Percentiles rank a stretch among this genome's conserved stretches.
Conservation (phyloP, 2,797 vertebrate species). For the Numenius phaeopus region DNA sequence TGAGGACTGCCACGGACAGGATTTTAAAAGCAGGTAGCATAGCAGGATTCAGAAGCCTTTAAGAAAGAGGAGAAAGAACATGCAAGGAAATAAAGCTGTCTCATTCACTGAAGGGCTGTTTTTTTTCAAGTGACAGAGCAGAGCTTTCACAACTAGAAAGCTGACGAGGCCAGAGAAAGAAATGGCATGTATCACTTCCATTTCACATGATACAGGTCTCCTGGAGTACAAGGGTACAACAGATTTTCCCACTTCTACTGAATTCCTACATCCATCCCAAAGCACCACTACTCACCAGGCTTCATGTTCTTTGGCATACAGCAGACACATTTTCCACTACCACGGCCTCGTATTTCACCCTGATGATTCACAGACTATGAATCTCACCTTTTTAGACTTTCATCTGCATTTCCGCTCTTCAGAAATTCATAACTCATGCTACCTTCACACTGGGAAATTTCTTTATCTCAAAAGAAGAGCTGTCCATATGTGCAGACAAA, state of each 20-base stretch:
- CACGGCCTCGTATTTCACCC: background rate
- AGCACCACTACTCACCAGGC: background rate
- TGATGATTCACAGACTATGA: background rate
- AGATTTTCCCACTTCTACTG: background rate
- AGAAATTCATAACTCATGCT: accelerated
- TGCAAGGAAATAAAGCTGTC: background rate
- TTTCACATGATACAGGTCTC: background rate
- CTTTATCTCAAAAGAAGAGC: background rate
- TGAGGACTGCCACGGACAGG: background rate
- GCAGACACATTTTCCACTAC: background rate
- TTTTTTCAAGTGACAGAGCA: background rate
- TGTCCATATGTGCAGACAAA: background rate
- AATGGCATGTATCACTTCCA: background rate
- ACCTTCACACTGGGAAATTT: background rate
- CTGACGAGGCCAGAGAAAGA: background rate
- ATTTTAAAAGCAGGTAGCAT: background rate
- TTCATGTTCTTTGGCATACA: background rate
- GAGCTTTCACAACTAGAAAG: background rate
- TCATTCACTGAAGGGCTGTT: background rate
- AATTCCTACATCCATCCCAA: background rate
- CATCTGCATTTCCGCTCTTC: background rate
- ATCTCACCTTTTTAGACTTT: background rate
- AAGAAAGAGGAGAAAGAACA: background rate
- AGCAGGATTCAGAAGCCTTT: background rate
- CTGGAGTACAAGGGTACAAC: background rate